Percentiles rank a stretch among this genome's conserved stretches.
phyloP scores from a whole-genome alignment of 2,888 invertebrate genomes.

The Thymelicus lineola region DNA sequence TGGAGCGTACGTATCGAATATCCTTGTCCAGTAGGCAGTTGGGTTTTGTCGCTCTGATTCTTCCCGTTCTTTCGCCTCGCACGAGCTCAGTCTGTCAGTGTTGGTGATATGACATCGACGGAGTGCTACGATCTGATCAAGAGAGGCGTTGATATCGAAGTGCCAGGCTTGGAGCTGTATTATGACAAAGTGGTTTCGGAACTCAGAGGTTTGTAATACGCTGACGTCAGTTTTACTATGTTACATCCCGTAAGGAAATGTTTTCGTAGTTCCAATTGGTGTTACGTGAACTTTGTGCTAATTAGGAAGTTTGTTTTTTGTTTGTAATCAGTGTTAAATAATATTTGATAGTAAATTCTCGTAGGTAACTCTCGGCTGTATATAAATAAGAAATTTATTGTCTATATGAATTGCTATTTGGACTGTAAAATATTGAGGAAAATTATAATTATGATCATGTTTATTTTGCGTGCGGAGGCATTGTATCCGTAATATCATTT shows the following conservation, averaged over 20 bases:
- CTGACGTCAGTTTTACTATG: background rate
- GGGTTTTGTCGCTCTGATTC: conserved; percentile 83
- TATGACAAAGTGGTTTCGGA: conserved; percentile 85
- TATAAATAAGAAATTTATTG: background rate
- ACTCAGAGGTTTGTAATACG: conserved; percentile 81
- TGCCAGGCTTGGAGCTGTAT: conserved; percentile 82
- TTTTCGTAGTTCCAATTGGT: conserved; percentile 2
- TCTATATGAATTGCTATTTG: background rate
- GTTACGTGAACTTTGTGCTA: conserved; percentile 6
- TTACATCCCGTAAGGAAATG: background rate
- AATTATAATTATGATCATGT: background rate
- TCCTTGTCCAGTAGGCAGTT: conserved; percentile 74
- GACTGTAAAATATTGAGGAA: background rate
- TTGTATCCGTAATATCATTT: too few relatives aligned
- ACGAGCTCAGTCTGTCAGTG: conserved; percentile 59
- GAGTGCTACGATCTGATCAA: conserved; percentile 82
- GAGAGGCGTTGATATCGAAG: conserved; percentile 79
- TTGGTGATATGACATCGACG: conserved; percentile 79
- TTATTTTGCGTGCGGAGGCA: too few relatives aligned
- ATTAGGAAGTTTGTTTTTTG: background rate
- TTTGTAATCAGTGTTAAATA: background rate
- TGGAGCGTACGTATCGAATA: conserved; percentile 79
- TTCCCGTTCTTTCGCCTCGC: conserved; percentile 68
- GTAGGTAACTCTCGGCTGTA: too few relatives aligned
- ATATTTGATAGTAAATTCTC: background rate